A percentile compares a stretch with the other conserved stretches of the same genome.
Evolutionary conservation across 1,140 invertebrate species (phyloP).

Genomic region (Mesaphorura yosii): DNA sequence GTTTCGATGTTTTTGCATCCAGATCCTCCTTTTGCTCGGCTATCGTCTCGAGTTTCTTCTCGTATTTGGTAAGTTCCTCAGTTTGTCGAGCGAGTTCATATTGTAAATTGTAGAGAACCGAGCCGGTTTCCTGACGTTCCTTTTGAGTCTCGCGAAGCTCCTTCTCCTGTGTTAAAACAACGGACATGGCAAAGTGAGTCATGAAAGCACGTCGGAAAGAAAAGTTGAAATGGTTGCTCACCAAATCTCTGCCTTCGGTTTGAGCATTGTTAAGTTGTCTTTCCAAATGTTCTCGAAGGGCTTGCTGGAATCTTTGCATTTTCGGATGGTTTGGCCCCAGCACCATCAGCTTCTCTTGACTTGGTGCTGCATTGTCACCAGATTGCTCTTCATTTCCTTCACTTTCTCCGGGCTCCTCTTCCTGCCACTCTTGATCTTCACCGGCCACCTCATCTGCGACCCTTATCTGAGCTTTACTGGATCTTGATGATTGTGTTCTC

Average conservation of each 20-base stretch:
- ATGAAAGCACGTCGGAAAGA: no score
- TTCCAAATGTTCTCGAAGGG: constrained; percentile 46
- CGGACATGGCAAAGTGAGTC: no score
- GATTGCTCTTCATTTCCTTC: background rate
- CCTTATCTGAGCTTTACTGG: background rate
- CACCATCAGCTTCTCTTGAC: constrained; percentile 32
- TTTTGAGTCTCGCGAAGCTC: constrained; percentile 32
- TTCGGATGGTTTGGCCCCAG: constrained; percentile 52
- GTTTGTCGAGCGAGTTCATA: constrained; percentile 43
- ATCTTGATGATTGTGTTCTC: no score
- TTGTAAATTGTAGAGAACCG: constrained; percentile 40
- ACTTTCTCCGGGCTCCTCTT: background rate
- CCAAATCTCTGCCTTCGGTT: constrained; percentile 48
- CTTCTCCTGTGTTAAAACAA: no score
- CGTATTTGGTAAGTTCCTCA: constrained; percentile 40
- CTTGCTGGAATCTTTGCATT: constrained; percentile 50
- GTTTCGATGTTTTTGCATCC: constrained; percentile 30
- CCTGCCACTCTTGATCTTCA: background rate
- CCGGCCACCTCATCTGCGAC: background rate
- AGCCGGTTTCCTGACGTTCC: constrained; percentile 38
- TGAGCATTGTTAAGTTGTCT: constrained; percentile 43
- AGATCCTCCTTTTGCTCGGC: constrained; percentile 36
- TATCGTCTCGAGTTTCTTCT: constrained; percentile 37
- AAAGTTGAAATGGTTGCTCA: no score
- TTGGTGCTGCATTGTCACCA: background rate